phyloP scores from a whole-genome alignment of 1,140 invertebrate species.

The Cepaea nemoralis region DNA sequence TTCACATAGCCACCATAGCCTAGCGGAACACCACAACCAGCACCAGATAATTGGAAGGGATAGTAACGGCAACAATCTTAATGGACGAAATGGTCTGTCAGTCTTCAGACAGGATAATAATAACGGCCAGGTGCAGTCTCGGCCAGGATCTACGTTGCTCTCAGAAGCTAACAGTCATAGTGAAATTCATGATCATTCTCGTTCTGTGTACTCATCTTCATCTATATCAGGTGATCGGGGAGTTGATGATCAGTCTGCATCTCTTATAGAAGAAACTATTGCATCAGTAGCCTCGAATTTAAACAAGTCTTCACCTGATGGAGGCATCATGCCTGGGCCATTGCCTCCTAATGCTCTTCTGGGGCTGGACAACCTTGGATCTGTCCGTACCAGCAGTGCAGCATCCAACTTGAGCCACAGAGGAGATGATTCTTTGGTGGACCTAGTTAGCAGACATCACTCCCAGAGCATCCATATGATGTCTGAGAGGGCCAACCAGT shows the following conservation, averaged over 20 bases:
- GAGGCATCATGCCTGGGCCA: conserved; percentile 23
- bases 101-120: conserved; percentile 18
- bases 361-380: conserved; percentile 1
- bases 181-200: conserved; percentile 14
- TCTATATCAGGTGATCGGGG: conserved; percentile 13
- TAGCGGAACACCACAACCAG: conserved; percentile 33
- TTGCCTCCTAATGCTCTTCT: conserved; percentile 23
- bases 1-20: not conserved
- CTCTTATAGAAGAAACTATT: conserved; percentile 37
- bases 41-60: not conserved
- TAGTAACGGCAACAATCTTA: conserved; percentile 37
- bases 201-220: conserved; percentile 22
- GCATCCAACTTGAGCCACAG: not conserved
- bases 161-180: conserved; percentile 7
- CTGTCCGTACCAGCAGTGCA: conserved; percentile 9
- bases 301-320: conserved; percentile 20
- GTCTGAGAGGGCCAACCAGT: conserved; percentile 33
- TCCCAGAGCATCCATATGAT: conserved; percentile 18
- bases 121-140: conserved; percentile 3
- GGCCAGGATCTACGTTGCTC: conserved; percentile 21
- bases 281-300: conserved; percentile 32
- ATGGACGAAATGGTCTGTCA: conserved; percentile 6
- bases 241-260: not conserved
- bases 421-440: conserved; percentile 23
- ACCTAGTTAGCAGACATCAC: conserved; percentile 35